Conservation (phyloP, 2,797 vertebrate species). For the Gambusia yucatana region DNA sequence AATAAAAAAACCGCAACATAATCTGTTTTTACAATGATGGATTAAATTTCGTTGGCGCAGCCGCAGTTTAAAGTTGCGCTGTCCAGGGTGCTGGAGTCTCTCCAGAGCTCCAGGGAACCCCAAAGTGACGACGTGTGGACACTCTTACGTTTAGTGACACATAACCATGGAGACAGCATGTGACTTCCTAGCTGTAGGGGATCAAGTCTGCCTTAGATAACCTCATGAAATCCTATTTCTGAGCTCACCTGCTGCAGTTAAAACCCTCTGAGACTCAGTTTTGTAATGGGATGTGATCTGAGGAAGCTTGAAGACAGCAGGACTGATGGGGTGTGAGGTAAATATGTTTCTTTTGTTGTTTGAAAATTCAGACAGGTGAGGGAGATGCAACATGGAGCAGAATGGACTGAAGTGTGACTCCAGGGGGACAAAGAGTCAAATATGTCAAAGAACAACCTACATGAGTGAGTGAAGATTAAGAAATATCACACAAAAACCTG, state of each 20-base stretch:
- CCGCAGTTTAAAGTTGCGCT: constrained; percentile 32
- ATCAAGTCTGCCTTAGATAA: constrained; percentile 51
- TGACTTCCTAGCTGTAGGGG: constrained; percentile 59
- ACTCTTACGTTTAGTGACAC: constrained; percentile 44
- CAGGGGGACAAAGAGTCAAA: constrained; percentile 38
- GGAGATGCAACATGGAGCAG: constrained; percentile 72
- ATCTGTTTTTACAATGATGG: neutral
- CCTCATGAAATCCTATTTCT: constrained; percentile 47
- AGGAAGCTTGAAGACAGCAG: neutral
- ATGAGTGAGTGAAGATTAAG: constrained; percentile 59
- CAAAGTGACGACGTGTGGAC: constrained; percentile 53
- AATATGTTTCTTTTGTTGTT: constrained; percentile 7
- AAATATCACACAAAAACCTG: neutral
- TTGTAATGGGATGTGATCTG: neutral
- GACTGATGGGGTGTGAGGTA: neutral
- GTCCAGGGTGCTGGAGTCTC: constrained; percentile 56
- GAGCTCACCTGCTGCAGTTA: constrained; percentile 2
- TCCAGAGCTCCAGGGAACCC: constrained; percentile 36
- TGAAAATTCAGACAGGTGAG: constrained; percentile 55
- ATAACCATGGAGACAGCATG: constrained; percentile 64
- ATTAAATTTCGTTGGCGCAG: constrained; percentile 15
- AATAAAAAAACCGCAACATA: too few relatives aligned
- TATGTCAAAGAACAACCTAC: constrained; percentile 52
- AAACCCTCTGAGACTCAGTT: neutral
- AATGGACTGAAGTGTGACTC: constrained; percentile 56